phyloP scores from a whole-genome alignment of 2,113 vertebrate genomes.

The Glaucidium brasilianum region DNA sequence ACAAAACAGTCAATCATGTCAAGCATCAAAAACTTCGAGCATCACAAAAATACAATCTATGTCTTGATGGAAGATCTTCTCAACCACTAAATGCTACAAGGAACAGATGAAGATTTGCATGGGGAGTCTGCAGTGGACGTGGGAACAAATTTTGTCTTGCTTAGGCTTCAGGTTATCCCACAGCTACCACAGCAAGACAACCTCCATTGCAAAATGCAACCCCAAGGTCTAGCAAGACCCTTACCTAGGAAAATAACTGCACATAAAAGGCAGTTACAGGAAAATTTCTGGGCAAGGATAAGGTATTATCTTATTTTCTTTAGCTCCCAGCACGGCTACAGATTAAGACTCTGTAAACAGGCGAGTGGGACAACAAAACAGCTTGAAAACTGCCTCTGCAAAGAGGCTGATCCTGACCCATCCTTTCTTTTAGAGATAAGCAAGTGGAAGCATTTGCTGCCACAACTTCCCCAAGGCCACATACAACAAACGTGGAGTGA shows the following conservation, averaged over 20 bases:
- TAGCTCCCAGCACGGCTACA: not conserved
- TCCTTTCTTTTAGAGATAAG: not conserved
- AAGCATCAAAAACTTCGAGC: rapidly evolving
- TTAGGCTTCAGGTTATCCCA: not conserved
- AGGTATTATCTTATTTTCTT: not conserved
- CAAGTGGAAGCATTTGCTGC: not conserved
- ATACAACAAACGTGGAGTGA: not conserved
- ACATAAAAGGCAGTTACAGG: not conserved
- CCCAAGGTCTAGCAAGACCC: not conserved
- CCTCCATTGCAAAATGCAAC: not conserved
- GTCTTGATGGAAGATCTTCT: not conserved
- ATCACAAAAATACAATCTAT: not conserved
- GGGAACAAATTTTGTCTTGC: not conserved
- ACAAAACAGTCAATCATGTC: rapidly evolving
- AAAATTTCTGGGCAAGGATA: not conserved
- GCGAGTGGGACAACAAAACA: not conserved
- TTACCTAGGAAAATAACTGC: not conserved
- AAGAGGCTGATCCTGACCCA: not conserved
- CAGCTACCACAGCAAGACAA: not conserved
- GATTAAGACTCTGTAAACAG: not conserved
- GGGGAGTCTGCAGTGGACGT: not conserved
- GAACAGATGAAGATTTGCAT: not conserved
- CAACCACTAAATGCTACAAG: not conserved
- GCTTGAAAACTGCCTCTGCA: not conserved
- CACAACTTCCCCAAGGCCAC: not conserved